These are phyloP conservation scores for Trichonephila clavipes DNA, from an alignment of 1,140 invertebrate genomes.

Conservation along the genomic window DNA sequence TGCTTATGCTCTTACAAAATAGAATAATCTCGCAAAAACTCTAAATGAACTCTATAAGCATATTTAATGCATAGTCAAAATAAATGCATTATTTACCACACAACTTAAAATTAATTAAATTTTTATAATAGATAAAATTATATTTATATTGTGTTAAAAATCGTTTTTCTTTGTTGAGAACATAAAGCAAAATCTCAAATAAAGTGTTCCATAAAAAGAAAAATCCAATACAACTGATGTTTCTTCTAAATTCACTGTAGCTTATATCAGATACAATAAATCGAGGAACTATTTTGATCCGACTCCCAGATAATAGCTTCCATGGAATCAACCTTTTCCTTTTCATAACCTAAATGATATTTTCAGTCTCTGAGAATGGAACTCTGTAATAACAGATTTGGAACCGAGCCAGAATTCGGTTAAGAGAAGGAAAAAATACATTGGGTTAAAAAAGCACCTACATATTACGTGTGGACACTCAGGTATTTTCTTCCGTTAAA, in stretches of 20 bases:
- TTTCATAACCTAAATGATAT: slow-evolving; percentile 35
- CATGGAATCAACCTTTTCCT: slow-evolving; percentile 8
- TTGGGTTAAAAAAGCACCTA: neutral
- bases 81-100: no score
- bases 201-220: neutral
- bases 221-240: neutral
- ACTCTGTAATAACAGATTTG: neutral
- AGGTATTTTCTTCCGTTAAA: slow-evolving; percentile 6
- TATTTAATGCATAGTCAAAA: no score
- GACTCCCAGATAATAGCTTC: neutral
- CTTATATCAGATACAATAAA: slow-evolving; percentile 4
- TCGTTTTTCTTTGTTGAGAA: neutral
- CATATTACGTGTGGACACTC: neutral
- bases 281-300: neutral
- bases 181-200: neutral
- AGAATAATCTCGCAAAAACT: no score
- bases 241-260: neutral
- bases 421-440: neutral
- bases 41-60: no score
- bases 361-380: neutral
- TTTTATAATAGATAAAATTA: no score
- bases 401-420: neutral
- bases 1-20: no score
- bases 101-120: no score
- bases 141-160: neutral